Percentiles rank a stretch among this genome's conserved stretches.
phyloP scores from a whole-genome alignment of 2,888 invertebrate genomes.

The Anthophora plumipes region DNA sequence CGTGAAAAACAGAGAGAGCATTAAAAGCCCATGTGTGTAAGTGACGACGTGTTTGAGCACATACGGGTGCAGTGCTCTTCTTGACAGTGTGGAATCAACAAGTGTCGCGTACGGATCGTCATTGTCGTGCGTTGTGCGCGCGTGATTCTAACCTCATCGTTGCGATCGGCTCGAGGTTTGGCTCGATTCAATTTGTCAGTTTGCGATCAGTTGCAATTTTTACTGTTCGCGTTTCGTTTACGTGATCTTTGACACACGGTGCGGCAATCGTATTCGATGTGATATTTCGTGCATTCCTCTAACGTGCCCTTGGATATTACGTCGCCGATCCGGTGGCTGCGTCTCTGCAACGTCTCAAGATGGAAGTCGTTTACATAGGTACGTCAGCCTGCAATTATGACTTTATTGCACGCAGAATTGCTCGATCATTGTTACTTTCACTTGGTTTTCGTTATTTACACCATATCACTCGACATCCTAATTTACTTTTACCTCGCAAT shows the following conservation, averaged over 20 bases:
- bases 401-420: constrained; percentile 14
- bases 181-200: constrained; percentile 23
- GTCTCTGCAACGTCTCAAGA: constrained; percentile 76
- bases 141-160: constrained; percentile 63
- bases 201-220: constrained; percentile 6
- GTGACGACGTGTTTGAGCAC: constrained; percentile 44
- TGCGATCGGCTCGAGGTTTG: constrained; percentile 37
- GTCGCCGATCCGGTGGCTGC: constrained; percentile 69
- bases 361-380: constrained; percentile 84
- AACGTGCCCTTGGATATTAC: constrained; percentile 72
- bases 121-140: constrained; percentile 54
- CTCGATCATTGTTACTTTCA: constrained; percentile 16
- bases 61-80: constrained; percentile 55
- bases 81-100: constrained; percentile 75
- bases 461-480: background rate
- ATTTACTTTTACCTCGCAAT: background rate
- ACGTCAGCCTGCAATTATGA: constrained; percentile 59
- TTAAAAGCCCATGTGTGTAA: constrained; percentile 36
- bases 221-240: constrained; percentile 21
- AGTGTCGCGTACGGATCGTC: constrained; percentile 66
- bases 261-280: constrained; percentile 52
- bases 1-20: constrained; percentile 36
- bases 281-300: constrained; percentile 40
- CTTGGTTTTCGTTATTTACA: background rate
- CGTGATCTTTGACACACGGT: constrained; percentile 8